Conservation (phyloP, 2,797 vertebrate genomes). For the Chrysolophus pictus region DNA sequence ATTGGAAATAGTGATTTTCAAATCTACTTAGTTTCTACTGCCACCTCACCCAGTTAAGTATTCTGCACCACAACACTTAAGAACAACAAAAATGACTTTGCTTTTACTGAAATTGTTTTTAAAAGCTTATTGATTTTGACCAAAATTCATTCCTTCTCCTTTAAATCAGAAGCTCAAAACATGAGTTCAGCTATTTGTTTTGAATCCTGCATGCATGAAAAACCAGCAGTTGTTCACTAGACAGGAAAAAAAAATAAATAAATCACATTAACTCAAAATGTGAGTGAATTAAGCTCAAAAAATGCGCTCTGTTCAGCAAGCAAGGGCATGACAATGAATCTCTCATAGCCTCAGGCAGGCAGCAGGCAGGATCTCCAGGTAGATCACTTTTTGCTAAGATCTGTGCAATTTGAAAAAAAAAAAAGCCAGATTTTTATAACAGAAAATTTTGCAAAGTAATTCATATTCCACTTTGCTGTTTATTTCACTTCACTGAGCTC, state of each 20-base stretch:
- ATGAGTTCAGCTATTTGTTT: not conserved
- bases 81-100: not conserved
- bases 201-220: not conserved
- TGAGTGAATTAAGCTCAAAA: not conserved
- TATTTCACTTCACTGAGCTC: not conserved
- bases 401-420: not conserved
- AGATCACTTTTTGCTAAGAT: not conserved
- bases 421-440: not conserved
- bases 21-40: not conserved
- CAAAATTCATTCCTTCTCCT: not conserved
- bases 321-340: not conserved
- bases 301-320: not conserved
- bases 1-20: not conserved
- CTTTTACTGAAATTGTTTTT: not conserved
- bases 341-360: not conserved
- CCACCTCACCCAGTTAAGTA: not conserved
- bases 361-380: not conserved
- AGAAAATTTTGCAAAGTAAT: not conserved
- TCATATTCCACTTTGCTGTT: not conserved
- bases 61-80: not conserved
- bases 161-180: not conserved
- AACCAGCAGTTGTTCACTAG: constrained; percentile 34
- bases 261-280: not conserved
- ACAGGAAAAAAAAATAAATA: constrained; percentile 9
- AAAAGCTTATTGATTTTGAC: not conserved